Evolutionary conservation across 2,888 invertebrate genomes (phyloP).

Genomic region (Aricia artaxerxes): DNA sequence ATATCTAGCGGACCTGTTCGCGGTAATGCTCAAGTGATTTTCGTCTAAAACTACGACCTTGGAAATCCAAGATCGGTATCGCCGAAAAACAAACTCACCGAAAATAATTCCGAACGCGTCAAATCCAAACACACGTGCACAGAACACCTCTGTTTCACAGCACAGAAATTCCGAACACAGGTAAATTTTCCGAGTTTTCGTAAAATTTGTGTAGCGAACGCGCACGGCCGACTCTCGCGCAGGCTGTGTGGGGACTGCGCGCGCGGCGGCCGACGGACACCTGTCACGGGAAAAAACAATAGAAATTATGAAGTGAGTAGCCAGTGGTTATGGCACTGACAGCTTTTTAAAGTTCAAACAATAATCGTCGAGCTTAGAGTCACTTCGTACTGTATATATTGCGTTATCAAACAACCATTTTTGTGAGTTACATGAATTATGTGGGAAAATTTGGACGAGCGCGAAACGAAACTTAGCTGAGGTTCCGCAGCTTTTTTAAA

Average conservation of each 20-base stretch:
- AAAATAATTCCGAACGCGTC: constrained; percentile 48
- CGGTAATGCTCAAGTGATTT: constrained; percentile 21
- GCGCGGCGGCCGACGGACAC: constrained; percentile 44
- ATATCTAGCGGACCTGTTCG: constrained; percentile 18
- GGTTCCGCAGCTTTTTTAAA: background rate
- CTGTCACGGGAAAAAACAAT: constrained; percentile 63
- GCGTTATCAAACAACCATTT: constrained; percentile 22
- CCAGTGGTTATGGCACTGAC: constrained; percentile 43
- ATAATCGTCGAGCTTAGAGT: constrained; percentile 32
- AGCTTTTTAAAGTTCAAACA: constrained; percentile 45
- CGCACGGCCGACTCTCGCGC: constrained; percentile 63
- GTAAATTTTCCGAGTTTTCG: constrained; percentile 40
- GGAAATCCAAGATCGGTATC: constrained; percentile 30
- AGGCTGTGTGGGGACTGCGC: constrained; percentile 59
- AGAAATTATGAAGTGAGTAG: constrained; percentile 57
- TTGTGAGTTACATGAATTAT: constrained; percentile 1
- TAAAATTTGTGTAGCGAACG: constrained; percentile 35
- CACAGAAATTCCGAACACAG: constrained; percentile 37
- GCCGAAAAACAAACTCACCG: constrained; percentile 54
- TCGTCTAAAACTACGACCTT: constrained; percentile 28
- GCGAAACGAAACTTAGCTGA: background rate
- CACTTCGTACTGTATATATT: constrained; percentile 21
- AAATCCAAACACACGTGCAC: constrained; percentile 39
- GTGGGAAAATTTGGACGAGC: background rate
- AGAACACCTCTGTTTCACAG: constrained; percentile 34